Conservation (phyloP, 2,888 invertebrate genomes). For the Rambutsinella grinnellia region DNA sequence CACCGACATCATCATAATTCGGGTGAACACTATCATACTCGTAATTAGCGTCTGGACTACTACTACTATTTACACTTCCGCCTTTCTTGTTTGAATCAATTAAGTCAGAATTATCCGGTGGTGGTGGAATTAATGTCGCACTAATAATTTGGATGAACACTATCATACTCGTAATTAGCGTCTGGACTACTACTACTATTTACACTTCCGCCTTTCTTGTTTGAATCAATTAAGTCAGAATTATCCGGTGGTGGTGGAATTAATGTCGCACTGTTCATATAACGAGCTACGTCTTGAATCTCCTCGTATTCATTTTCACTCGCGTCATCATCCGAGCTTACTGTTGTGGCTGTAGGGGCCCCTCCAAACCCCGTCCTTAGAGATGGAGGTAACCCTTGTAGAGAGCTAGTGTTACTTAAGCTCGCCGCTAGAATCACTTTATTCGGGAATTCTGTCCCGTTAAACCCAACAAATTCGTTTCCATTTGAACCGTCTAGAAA, state of each 20-base stretch:
- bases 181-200: slow-evolving; percentile 3
- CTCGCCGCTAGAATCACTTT: slow-evolving; percentile 26
- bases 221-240: no score
- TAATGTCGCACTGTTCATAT: slow-evolving; percentile 58
- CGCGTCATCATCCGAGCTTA: slow-evolving; percentile 16
- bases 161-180: not conserved
- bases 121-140: no score
- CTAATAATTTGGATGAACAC: not conserved
- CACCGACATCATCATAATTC: slow-evolving; percentile 41
- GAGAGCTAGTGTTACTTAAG: slow-evolving; percentile 20
- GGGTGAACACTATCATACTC: slow-evolving; percentile 44
- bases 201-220: no score
- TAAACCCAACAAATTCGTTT: slow-evolving; percentile 18
- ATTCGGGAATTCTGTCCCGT: slow-evolving; percentile 30
- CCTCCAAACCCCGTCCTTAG: slow-evolving; percentile 25
- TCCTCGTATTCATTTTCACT: slow-evolving; percentile 66
- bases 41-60: slow-evolving; percentile 41
- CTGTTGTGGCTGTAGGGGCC: slow-evolving; percentile 16
- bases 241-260: not conserved
- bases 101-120: no score
- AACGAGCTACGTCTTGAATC: slow-evolving; percentile 63
- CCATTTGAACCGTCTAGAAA: slow-evolving; percentile 4
- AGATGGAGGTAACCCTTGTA: slow-evolving; percentile 26
- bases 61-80: slow-evolving; percentile 32
- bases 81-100: slow-evolving; percentile 10